A percentile compares a stretch with the other conserved stretches of the same genome.
phyloP scores from a whole-genome alignment of 2,888 invertebrate species.

The Caenorhabditis sp. region DNA sequence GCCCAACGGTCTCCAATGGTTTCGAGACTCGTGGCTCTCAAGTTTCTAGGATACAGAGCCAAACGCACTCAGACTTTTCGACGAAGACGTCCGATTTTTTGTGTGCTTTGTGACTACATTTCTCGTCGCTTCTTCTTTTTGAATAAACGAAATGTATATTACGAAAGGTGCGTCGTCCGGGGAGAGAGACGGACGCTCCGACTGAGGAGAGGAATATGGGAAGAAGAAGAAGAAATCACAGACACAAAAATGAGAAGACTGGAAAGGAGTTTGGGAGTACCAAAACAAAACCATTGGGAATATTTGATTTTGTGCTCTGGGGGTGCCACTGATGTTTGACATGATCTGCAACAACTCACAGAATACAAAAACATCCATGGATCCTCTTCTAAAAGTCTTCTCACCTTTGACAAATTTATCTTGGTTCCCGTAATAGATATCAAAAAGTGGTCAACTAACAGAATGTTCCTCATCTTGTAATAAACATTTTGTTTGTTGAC shows the following conservation, averaged over 20 bases:
- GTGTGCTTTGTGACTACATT: slow-evolving; percentile 45
- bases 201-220: background rate
- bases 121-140: slow-evolving; percentile 16
- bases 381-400: too few species aligned
- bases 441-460: too few species aligned
- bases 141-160: slow-evolving; percentile 33
- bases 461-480: too few species aligned
- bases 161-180: slow-evolving; percentile 45
- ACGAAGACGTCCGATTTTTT: slow-evolving; percentile 18
- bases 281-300: background rate
- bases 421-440: too few species aligned
- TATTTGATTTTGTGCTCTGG: slow-evolving; percentile 5
- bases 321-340: slow-evolving; percentile 20
- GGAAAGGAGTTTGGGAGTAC: slow-evolving; percentile 7
- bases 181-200: background rate
- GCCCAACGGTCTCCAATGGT: slow-evolving; percentile 52
- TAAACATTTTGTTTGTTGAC: too few species aligned
- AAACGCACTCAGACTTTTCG: slow-evolving; percentile 39
- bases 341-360: background rate
- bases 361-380: too few species aligned
- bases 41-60: slow-evolving; percentile 56
- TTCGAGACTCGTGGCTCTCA: slow-evolving; percentile 15
- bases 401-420: too few species aligned
- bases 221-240: slow-evolving; percentile 20
- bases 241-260: slow-evolving; percentile 11